Conservation (phyloP, 2,888 invertebrate species). For the Nebria brevicollis region DNA sequence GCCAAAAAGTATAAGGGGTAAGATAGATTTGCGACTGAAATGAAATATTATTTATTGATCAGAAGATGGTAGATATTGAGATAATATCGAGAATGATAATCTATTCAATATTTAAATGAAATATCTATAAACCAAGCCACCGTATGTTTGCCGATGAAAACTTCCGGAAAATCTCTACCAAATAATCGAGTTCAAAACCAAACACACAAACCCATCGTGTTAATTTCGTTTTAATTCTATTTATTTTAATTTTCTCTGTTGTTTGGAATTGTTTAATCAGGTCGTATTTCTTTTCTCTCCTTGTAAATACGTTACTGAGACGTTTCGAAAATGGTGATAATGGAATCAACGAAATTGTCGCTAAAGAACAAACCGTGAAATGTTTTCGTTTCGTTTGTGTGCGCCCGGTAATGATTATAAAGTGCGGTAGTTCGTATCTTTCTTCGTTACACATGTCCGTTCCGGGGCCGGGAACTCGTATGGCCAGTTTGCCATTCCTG, state of each 20-base stretch:
- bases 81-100: conserved; percentile 23
- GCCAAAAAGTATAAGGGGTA: too few species aligned
- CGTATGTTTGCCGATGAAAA: conserved; percentile 16
- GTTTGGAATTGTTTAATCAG: background rate
- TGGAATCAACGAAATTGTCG: conserved; percentile 41
- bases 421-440: conserved; percentile 39
- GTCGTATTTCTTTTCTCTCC: background rate
- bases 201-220: background rate
- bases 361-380: conserved; percentile 10
- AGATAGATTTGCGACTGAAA: too few species aligned
- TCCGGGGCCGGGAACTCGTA: background rate
- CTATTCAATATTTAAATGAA: conserved; percentile 39
- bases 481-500: background rate
- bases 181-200: conserved; percentile 25
- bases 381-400: conserved; percentile 39
- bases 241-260: background rate
- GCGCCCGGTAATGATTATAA: conserved; percentile 37
- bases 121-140: conserved; percentile 36
- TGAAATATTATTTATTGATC: conserved; percentile 20
- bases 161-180: conserved; percentile 35
- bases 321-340: conserved; percentile 43
- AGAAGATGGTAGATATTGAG: background rate
- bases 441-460: conserved; percentile 18
- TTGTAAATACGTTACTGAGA: conserved; percentile 36
- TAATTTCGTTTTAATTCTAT: conserved; percentile 4